phyloP scores from a whole-genome alignment of 2,888 invertebrate genomes.

The Cheilosia variabilis region DNA sequence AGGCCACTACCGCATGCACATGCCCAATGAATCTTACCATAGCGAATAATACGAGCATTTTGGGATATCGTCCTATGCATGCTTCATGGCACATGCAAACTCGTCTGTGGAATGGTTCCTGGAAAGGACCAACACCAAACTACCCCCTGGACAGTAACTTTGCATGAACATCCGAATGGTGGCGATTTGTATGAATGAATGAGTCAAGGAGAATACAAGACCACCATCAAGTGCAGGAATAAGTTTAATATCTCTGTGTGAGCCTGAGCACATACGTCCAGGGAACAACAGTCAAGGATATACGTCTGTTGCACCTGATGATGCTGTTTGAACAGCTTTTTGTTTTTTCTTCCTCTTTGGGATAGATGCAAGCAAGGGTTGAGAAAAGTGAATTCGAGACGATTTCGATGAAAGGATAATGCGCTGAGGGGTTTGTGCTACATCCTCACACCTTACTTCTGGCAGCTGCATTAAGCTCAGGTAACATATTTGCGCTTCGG shows the following conservation, averaged over 20 bases:
- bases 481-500: slow-evolving; percentile 56
- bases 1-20: slow-evolving; percentile 9
- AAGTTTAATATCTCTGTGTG: slow-evolving; percentile 34
- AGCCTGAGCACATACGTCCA: not conserved
- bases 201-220: slow-evolving; percentile 40
- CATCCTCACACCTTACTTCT: slow-evolving; percentile 43
- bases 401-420: slow-evolving; percentile 71
- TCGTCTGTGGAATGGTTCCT: not conserved
- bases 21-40: slow-evolving; percentile 22
- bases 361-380: not conserved
- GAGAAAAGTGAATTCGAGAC: slow-evolving; percentile 61
- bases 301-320: slow-evolving; percentile 59
- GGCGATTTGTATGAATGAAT: slow-evolving; percentile 49
- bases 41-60: slow-evolving; percentile 27
- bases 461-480: slow-evolving; percentile 67
- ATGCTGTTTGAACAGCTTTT: slow-evolving; percentile 14
- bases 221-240: slow-evolving; percentile 58
- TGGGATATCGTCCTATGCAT: not conserved
- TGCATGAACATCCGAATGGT: slow-evolving; percentile 43
- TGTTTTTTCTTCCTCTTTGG: not conserved
- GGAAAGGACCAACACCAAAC: slow-evolving; percentile 19
- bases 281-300: slow-evolving; percentile 56
- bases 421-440: slow-evolving; percentile 45
- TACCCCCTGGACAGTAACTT: slow-evolving; percentile 25
- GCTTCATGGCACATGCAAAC: not conserved